These are phyloP conservation scores for Prosapia bicincta DNA, from an alignment of 2,888 invertebrate species.

Conservation along the genomic window DNA sequence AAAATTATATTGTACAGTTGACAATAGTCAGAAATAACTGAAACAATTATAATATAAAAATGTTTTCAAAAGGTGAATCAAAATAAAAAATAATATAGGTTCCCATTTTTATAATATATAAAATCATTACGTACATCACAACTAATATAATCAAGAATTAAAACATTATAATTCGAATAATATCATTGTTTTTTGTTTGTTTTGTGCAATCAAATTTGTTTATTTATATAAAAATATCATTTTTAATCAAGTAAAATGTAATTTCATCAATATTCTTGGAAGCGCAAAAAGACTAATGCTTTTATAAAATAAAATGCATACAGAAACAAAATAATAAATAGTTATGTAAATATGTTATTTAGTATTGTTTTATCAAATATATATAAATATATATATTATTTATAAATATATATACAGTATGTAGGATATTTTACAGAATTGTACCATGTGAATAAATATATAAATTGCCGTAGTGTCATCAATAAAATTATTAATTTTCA, in stretches of 20 bases:
- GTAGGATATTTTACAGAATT: background rate
- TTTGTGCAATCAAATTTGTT: background rate
- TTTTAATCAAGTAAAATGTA: background rate
- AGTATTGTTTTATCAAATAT: background rate
- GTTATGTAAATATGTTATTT: background rate
- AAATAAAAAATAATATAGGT: background rate
- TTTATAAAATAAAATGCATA: background rate
- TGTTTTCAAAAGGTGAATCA: background rate
- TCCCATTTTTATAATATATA: background rate
- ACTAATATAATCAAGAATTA: too few species aligned
- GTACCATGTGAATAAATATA: conserved; percentile 2
- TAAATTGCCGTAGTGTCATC: background rate
- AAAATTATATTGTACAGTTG: background rate
- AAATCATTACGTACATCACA: background rate
- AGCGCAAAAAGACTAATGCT: background rate
- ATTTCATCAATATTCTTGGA: background rate
- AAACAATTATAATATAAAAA: background rate
- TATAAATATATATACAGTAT: background rate
- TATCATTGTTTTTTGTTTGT: background rate
- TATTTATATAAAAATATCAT: background rate
- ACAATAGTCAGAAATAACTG: too few species aligned
- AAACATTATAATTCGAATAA: background rate
- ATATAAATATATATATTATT: background rate
- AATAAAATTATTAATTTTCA: background rate
- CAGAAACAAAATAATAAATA: background rate